These are phyloP conservation scores for Crocodylus rhombifer DNA, from an alignment of 2,797 vertebrate species.

Conservation along the genomic window DNA sequence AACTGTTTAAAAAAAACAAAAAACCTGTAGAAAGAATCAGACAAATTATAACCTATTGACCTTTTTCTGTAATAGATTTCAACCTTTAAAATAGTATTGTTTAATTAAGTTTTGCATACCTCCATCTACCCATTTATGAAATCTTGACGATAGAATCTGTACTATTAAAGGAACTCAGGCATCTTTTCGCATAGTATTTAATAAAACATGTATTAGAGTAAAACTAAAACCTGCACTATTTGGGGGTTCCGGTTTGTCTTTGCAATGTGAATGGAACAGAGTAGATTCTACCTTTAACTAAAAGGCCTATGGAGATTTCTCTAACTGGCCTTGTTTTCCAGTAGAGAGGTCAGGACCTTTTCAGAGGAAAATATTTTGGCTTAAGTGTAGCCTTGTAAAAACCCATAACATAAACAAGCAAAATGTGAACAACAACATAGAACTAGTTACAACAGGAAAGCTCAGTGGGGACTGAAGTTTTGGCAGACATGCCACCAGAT, in stretches of 20 bases:
- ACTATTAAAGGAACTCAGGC: not conserved
- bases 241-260: not conserved
- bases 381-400: not conserved
- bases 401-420: not conserved
- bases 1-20: not conserved
- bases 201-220: not conserved
- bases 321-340: not conserved
- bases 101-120: not conserved
- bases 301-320: not conserved
- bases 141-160: not conserved
- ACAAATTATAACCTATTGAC: not conserved
- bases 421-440: not conserved
- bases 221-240: not conserved
- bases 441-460: not conserved
- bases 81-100: not conserved
- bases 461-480: too few relatives aligned
- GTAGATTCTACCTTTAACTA: not conserved
- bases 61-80: not conserved
- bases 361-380: constrained; percentile 4
- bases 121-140: fast-evolving
- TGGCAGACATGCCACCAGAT: too few relatives aligned
- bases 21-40: fast-evolving
- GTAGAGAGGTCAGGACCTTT: not conserved
- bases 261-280: not conserved
- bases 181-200: not conserved